Base-by-base conservation (phyloP, 2,113 vertebrate species). In the Clarias macrocephalus region DNA sequence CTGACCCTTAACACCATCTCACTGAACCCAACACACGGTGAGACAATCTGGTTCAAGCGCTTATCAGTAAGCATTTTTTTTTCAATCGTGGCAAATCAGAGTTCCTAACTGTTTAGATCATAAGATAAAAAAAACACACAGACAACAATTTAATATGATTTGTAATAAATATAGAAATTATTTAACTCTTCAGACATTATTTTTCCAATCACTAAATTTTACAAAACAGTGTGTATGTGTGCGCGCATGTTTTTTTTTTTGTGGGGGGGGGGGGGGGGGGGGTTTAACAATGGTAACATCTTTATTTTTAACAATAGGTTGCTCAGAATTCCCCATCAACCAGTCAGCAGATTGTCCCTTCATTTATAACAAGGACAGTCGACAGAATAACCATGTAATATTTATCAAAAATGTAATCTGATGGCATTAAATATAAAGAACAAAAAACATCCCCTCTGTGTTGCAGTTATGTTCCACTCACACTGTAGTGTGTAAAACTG, bases 401-500 rank as follows among this genome's bases (percentile, higher is more conserved):
- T 73, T 25, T 52, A 18, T 37, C 54, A 25, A 18, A 28, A 80
- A 11, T 33, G 56, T 60, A 10, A 80, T 81, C 3, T 60, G 16
- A 81, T 37, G 30, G 19, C 6, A 19, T 11, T 57, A 37, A 9
- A 62, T 18, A 60, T 23, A 10, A 7, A 25, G 62, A 23, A n/a
- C n/a, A 30, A 16, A 57, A 80, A 80, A 56, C 30, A n/a, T n/a
- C 52, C 54, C 23, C 70, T 28, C 10, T 66, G 15, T 73, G 70
- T 11, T 76, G 73, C 21, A 42, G 72, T 42, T 73, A 33, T 37
- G 19, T 30, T 42, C 30, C 9, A 63, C 23, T 62, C 62, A n/a
- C 23, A 3, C 59, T 91, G 92, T 93, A 93, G 89, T 92, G 91
- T 93, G 92, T 87, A 81, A 92, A 92, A 94, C 93, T 92, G 89